phyloP scores from a whole-genome alignment of 2,888 invertebrate genomes.

The Heteromyza rotundicornis region DNA sequence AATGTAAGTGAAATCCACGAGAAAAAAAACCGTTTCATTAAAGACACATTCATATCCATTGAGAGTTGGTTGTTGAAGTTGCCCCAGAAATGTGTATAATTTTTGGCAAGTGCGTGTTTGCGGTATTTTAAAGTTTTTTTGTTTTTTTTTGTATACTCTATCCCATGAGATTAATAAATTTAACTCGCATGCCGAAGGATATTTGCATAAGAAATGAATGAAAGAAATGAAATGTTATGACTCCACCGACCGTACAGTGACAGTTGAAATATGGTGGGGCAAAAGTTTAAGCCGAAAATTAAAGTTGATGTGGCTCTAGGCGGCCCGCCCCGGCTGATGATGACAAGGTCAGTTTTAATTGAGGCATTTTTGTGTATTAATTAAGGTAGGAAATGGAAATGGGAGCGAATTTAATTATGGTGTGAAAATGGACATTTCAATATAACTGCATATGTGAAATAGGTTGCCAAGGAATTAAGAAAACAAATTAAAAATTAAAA shows the following conservation, averaged over 20 bases:
- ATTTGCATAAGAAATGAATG: slow-evolving; percentile 58
- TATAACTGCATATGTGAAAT: too few relatives aligned
- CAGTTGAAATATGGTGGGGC: slow-evolving; percentile 36
- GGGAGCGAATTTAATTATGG: too few relatives aligned
- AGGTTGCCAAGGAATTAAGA: too few relatives aligned
- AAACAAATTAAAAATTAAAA: too few relatives aligned
- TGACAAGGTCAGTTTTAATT: slow-evolving; percentile 1
- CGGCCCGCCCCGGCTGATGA: neutral
- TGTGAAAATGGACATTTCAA: too few relatives aligned
- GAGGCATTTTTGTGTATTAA: neutral
- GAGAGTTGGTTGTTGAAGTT: neutral
- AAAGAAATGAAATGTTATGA: slow-evolving; percentile 58
- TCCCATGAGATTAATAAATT: slow-evolving; percentile 55
- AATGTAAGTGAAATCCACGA: neutral
- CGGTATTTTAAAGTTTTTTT: neutral
- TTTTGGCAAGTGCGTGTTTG: neutral
- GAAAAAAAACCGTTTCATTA: neutral
- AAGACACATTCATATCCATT: neutral
- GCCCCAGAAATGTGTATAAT: neutral
- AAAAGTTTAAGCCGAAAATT: too few relatives aligned
- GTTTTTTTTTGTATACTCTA: neutral
- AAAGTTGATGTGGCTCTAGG: neutral
- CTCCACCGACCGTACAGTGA: slow-evolving; percentile 47
- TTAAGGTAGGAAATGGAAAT: too few relatives aligned
- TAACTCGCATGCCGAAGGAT: slow-evolving; percentile 51